Conservation (phyloP, 2,113 vertebrate species). For the Acrocephalus arundinaceus region DNA sequence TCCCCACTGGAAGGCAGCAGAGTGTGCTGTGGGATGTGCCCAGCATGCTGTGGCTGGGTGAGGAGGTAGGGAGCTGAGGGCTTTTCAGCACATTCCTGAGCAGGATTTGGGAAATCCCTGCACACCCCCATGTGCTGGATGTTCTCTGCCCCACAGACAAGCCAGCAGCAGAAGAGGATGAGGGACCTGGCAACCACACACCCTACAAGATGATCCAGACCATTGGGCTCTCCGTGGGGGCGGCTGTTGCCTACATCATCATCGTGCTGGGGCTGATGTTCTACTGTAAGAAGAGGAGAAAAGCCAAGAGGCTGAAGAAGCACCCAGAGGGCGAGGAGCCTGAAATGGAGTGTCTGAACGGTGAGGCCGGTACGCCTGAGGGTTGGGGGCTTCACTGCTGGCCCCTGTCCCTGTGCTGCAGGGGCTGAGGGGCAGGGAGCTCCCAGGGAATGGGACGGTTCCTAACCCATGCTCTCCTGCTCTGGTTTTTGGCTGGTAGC, state of each 20-base stretch:
- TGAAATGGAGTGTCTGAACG: slow-evolving; percentile 96
- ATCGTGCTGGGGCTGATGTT: slow-evolving; percentile 98
- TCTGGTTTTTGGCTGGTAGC: neutral
- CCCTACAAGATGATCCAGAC: slow-evolving; percentile 99
- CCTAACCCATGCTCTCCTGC: neutral
- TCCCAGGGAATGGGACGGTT: neutral
- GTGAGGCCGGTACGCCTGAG: slow-evolving; percentile 64
- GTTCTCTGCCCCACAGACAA: slow-evolving; percentile 80
- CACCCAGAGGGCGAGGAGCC: slow-evolving; percentile 89
- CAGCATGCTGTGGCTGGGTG: fast-evolving
- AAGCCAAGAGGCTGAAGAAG: slow-evolving; percentile 90
- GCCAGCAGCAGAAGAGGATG: slow-evolving; percentile 51
- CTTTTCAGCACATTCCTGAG: neutral
- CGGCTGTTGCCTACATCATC: slow-evolving; percentile 96
- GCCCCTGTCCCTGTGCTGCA: neutral
- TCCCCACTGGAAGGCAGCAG: neutral
- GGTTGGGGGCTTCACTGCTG: neutral
- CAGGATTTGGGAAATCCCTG: neutral
- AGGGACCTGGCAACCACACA: slow-evolving; percentile 75
- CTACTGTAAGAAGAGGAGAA: slow-evolving; percentile 96
- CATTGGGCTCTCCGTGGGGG: slow-evolving; percentile 93
- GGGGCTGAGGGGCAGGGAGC: neutral
- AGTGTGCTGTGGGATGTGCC: neutral
- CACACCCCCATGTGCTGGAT: fast-evolving
- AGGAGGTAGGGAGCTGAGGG: neutral